Conservation (phyloP, 2,888 invertebrate genomes). For the Quadroppia sp. region DNA sequence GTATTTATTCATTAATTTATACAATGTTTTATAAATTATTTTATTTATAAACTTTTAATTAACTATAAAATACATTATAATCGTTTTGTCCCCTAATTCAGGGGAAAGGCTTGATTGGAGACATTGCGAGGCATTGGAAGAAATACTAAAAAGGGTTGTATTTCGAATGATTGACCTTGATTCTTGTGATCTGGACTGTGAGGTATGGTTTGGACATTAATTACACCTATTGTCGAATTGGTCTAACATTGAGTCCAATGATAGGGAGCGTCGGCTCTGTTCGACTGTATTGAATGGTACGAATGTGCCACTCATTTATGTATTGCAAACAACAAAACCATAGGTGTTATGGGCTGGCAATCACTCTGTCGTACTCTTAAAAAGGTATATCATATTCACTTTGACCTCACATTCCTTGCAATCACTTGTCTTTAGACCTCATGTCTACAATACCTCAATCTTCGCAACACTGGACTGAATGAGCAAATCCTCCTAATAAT, state of each 20-base stretch:
- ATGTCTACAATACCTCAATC: conserved; percentile 65
- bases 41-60: too few relatives aligned
- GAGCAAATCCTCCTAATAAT: conserved; percentile 68
- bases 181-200: conserved; percentile 66
- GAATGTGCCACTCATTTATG: conserved; percentile 72
- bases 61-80: too few relatives aligned
- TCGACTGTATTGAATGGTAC: conserved; percentile 89
- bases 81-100: too few relatives aligned
- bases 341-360: conserved; percentile 76
- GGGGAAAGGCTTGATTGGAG: conserved; percentile 63
- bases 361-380: conserved; percentile 73
- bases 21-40: too few relatives aligned
- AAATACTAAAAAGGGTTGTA: conserved; percentile 71
- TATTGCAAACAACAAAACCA: conserved; percentile 69
- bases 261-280: conserved; percentile 67
- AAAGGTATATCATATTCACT: conserved; percentile 63
- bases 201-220: conserved; percentile 56
- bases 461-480: conserved; percentile 62
- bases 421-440: conserved; percentile 59
- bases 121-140: conserved; percentile 76
- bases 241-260: conserved; percentile 40
- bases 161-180: conserved; percentile 67
- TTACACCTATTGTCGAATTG: neutral
- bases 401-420: neutral
- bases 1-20: too few relatives aligned